Evolutionary conservation across 2,888 invertebrate genomes (phyloP).

Genomic region (Drosophila subsilvestris): DNA sequence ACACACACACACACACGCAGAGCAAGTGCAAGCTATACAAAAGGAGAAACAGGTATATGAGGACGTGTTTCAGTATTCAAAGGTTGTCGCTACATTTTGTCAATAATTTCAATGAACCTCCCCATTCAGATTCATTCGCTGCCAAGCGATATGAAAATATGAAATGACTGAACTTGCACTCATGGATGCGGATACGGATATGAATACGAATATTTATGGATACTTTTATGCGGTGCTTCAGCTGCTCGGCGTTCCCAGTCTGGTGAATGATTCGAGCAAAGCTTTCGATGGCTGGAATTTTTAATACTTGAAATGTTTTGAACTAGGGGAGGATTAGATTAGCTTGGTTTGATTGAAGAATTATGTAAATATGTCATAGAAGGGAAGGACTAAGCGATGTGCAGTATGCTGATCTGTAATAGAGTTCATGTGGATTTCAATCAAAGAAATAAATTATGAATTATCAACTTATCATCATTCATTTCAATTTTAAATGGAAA

Average conservation of each 20-base stretch:
- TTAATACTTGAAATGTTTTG: not conserved
- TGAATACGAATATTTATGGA: conserved; percentile 6
- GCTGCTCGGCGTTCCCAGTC: too few species aligned
- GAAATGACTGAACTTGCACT: not conserved
- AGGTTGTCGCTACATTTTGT: conserved; percentile 27
- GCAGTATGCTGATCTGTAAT: too few species aligned
- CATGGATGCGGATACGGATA: not conserved
- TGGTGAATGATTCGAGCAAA: not conserved
- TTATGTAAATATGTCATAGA: not conserved
- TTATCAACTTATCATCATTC: too few species aligned
- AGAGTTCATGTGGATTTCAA: too few species aligned
- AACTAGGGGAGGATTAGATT: too few species aligned
- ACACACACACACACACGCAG: conserved; percentile 12
- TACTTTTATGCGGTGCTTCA: not conserved
- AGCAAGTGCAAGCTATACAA: not conserved
- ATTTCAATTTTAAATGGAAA: not conserved
- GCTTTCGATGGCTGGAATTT: not conserved
- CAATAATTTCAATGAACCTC: conserved; percentile 23
- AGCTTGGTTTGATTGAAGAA: not conserved
- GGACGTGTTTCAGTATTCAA: conserved; percentile 27
- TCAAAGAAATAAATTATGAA: too few species aligned
- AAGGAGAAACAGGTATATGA: not conserved
- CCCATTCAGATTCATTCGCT: not conserved
- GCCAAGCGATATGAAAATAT: not conserved
- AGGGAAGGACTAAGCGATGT: too few species aligned